Evolutionary conservation across 2,797 vertebrate genomes (phyloP).

Genomic region (Pipistrellus pipistrellus): DNA sequence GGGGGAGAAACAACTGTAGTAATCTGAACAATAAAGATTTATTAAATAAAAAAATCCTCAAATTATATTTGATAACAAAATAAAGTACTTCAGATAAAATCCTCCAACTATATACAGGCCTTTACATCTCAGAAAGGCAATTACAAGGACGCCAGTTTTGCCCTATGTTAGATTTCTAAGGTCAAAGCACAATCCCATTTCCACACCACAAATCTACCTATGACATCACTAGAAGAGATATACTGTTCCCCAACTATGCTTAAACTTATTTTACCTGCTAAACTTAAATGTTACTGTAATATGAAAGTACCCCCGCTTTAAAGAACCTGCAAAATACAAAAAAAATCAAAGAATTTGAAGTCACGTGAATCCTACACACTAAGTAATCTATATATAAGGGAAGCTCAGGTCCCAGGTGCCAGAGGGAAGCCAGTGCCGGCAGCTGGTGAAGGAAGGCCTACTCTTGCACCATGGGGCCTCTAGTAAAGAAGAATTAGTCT

Average conservation of each 20-base stretch:
- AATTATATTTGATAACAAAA: neutral
- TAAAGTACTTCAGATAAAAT: neutral
- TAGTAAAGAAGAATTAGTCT: too few relatives aligned
- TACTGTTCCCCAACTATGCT: neutral
- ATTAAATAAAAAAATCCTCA: neutral
- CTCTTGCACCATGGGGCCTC: too few relatives aligned
- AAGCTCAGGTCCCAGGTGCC: too few relatives aligned
- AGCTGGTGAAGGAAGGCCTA: too few relatives aligned
- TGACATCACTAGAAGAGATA: neutral
- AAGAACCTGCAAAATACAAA: conserved; percentile 36
- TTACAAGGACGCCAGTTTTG: neutral
- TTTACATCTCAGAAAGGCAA: conserved; percentile 7
- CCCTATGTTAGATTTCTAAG: conserved; percentile 40
- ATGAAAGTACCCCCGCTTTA: conserved; percentile 12
- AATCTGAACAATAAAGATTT: too few relatives aligned
- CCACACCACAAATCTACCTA: neutral
- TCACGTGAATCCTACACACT: conserved; percentile 13
- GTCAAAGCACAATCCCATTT: conserved; percentile 46
- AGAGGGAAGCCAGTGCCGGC: too few relatives aligned
- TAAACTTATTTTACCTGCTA: neutral
- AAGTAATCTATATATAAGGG: neutral
- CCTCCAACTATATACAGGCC: neutral
- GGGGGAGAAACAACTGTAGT: too few relatives aligned
- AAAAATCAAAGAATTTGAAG: conserved; percentile 26
- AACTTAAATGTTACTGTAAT: conserved; percentile 2